Conservation (phyloP, 2,888 invertebrate genomes). For the Epirrhoe alternata region DNA sequence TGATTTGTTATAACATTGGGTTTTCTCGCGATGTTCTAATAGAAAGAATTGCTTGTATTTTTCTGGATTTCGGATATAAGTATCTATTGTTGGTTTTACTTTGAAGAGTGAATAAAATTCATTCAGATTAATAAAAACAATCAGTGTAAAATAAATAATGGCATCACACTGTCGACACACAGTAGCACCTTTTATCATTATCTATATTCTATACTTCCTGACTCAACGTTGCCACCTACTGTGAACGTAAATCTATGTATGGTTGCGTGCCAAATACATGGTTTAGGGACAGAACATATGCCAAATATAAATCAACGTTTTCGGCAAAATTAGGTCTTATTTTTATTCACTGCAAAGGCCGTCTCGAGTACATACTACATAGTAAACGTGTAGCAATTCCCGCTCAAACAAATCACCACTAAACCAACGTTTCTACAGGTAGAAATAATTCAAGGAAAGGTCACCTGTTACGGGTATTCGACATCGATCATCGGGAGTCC, state of each 20-base stretch:
- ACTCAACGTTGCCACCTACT: constrained; percentile 32
- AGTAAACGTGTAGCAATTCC: constrained; percentile 71
- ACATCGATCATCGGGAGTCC: constrained; percentile 84
- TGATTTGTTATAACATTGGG: constrained; percentile 50
- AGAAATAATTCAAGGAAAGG: constrained; percentile 83
- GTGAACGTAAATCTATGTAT: constrained; percentile 35
- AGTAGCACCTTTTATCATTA: constrained; percentile 10
- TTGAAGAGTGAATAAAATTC: not conserved
- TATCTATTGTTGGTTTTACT: not conserved
- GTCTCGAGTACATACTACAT: constrained; percentile 57
- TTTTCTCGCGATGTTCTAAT: constrained; percentile 43
- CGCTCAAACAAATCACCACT: constrained; percentile 81
- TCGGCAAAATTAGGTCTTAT: constrained; percentile 40
- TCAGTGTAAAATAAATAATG: not conserved
- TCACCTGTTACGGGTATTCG: constrained; percentile 83
- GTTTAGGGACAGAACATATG: constrained; percentile 52
- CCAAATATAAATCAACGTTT: constrained; percentile 56
- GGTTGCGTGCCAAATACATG: constrained; percentile 45
- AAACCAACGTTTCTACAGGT: constrained; percentile 82
- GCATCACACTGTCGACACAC: not conserved
- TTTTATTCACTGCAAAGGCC: constrained; percentile 62
- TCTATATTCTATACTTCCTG: constrained; percentile 26
- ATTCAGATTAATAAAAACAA: not conserved
- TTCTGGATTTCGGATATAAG: constrained; percentile 10
- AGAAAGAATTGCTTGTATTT: constrained; percentile 29